phyloP scores from a whole-genome alignment of 1,140 invertebrate genomes.

The Sinella curviseta region DNA sequence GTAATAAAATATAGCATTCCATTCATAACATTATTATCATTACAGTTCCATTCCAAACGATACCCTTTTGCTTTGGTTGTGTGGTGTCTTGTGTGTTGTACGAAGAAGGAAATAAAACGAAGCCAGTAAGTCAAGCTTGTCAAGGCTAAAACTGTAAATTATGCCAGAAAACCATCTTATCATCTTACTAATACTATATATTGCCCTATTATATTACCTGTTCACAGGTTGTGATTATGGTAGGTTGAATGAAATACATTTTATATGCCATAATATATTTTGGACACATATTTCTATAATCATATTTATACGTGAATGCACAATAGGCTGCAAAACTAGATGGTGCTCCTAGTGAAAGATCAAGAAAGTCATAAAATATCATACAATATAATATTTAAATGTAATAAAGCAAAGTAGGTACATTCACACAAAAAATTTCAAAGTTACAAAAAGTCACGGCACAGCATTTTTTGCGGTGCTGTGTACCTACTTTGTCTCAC shows the following conservation, averaged over 20 bases:
- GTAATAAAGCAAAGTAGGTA: background rate
- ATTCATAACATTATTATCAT: background rate
- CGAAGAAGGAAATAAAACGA: background rate
- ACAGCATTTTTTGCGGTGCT: background rate
- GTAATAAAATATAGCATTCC: background rate
- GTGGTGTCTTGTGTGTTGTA: too few relatives aligned
- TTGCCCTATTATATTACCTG: background rate
- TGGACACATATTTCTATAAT: too few relatives aligned
- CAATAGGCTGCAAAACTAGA: background rate
- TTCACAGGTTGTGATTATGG: background rate
- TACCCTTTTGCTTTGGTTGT: too few relatives aligned
- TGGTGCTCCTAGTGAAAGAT: background rate
- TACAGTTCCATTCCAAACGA: background rate
- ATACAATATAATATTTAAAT: too few relatives aligned
- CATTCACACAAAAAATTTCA: background rate
- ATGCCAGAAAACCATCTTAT: background rate
- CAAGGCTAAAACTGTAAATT: slow-evolving; percentile 16
- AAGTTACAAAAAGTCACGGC: background rate
- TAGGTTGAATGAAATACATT: background rate
- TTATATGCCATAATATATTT: background rate
- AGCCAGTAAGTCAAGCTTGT: background rate
- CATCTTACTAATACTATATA: background rate
- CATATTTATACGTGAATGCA: background rate
- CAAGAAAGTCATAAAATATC: background rate
- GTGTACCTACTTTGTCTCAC: too few relatives aligned